Evolutionary conservation across 1,140 invertebrate species (phyloP).

Genomic region (Aphelenchoides fujianensis): DNA sequence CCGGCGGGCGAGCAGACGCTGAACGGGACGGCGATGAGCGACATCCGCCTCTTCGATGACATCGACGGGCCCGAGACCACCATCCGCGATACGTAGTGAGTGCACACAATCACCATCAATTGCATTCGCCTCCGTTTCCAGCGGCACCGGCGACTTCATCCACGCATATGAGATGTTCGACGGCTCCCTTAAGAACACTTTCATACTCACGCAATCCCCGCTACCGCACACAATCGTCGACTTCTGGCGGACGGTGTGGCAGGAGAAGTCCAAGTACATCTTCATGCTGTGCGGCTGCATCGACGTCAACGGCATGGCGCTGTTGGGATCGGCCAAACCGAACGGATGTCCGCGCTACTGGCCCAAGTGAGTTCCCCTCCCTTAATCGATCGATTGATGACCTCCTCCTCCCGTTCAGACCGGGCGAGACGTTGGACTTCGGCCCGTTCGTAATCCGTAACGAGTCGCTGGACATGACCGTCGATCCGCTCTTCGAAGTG

Average conservation of each 20-base stretch:
- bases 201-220: constrained; percentile 65
- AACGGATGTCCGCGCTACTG: constrained; percentile 53
- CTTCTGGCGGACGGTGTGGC: constrained; percentile 64
- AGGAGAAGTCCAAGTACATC: constrained; percentile 46
- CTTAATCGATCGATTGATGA: constrained; percentile 16
- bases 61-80: constrained; percentile 34
- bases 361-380: constrained; percentile 41
- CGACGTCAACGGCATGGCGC: constrained; percentile 33
- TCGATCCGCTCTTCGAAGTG: constrained; percentile 54
- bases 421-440: constrained; percentile 25
- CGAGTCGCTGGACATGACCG: constrained; percentile 38
- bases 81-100: constrained; percentile 28
- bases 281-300: constrained; percentile 52
- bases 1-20: neutral
- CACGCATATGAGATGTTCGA: constrained; percentile 55
- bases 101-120: no score
- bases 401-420: neutral
- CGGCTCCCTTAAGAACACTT: constrained; percentile 59
- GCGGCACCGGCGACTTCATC: constrained; percentile 56
- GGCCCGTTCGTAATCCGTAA: constrained; percentile 48
- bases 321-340: constrained; percentile 28
- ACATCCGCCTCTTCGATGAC: constrained; percentile 37
- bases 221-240: constrained; percentile 60
- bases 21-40: constrained; percentile 17
- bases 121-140: constrained; percentile 33